Conservation (phyloP, 2,888 invertebrate genomes). For the Kuschelorhynchus macadamiae region DNA sequence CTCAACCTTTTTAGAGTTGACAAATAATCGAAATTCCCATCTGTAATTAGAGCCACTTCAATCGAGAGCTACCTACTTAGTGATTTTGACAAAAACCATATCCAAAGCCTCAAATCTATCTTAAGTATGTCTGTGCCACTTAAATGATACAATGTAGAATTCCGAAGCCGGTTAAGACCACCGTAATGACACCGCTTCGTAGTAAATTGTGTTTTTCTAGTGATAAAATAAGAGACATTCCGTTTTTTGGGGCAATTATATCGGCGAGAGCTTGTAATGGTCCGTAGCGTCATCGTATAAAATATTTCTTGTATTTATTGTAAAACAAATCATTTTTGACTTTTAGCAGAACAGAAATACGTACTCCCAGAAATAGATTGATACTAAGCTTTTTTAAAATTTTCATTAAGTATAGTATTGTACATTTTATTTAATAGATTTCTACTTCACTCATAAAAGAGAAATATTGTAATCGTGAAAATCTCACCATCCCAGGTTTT, state of each 20-base stretch:
- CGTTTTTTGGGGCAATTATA: slow-evolving; percentile 2
- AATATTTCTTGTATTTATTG: no score
- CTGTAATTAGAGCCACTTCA: slow-evolving; percentile 43
- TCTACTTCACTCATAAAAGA: no score
- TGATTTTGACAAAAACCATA: slow-evolving; percentile 63
- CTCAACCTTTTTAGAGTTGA: slow-evolving; percentile 30
- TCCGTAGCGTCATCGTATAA: no score
- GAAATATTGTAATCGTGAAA: no score
- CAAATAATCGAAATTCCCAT: slow-evolving; percentile 42
- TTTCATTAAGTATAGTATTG: no score
- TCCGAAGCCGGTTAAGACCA: slow-evolving; percentile 25
- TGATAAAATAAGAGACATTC: neutral
- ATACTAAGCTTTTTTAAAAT: no score
- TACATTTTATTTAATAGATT: no score
- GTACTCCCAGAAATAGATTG: no score
- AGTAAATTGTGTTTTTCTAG: slow-evolving; percentile 24
- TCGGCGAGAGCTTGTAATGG: no score
- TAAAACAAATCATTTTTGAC: no score
- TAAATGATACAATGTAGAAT: slow-evolving; percentile 30
- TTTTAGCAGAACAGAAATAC: no score
- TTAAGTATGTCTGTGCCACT: slow-evolving; percentile 56
- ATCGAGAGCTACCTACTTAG: slow-evolving; percentile 57
- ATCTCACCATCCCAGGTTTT: no score
- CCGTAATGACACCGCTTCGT: slow-evolving; percentile 38
- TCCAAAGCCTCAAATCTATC: slow-evolving; percentile 60